Base-by-base conservation (phyloP, 2,113 vertebrate genomes). In the Piprites chloris region DNA sequence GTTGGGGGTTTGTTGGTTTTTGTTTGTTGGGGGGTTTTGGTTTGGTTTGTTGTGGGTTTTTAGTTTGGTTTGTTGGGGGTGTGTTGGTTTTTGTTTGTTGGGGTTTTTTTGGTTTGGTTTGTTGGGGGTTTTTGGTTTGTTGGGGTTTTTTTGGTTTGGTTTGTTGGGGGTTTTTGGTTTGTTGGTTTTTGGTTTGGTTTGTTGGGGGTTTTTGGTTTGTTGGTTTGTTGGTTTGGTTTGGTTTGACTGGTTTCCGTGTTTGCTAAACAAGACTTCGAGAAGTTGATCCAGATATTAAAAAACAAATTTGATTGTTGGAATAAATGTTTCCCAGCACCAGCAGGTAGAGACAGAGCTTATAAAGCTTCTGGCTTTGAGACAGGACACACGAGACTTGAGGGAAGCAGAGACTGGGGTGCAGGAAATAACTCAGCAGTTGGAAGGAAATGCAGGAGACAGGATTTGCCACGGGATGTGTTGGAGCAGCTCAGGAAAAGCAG, bases 391-490 rank as follows among this genome's bases (percentile, higher is more conserved):
- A 3, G 8, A 30, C 86, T 37, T n/a, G 68, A 65, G 39, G 39
- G 18, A 71, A 32, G 21, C 23, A 7, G 41, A n/a, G 32, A 9
- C 6, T 3, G 8, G 33, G 55, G 27, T 0, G 0, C 5, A 5
- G 4, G 32, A 61, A 35, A 35, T 53, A 50, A 47, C 42, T 35
- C 27, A 42, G 4, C 24, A 47, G 8, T 9, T 85, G 37, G 8
- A 53, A 50, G 65, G 65, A 66, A 74, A 47, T 19, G 5, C 24
- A 20, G 35, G 53, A 22, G 28, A 17, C 3, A 9, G 21, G 80
- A 50, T 6, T n/a, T 66, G 13, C 12, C 1, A 0, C 0, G 1
- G 4, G 13, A 47, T 11, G 42, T 17, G 41, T 55, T 12, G 35
- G 52, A 46, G 16, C 11, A 49, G 39, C 20, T 84, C 39, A 65